Evolutionary conservation across 2,888 invertebrate species (phyloP).

Genomic region (Clostera curtula): DNA sequence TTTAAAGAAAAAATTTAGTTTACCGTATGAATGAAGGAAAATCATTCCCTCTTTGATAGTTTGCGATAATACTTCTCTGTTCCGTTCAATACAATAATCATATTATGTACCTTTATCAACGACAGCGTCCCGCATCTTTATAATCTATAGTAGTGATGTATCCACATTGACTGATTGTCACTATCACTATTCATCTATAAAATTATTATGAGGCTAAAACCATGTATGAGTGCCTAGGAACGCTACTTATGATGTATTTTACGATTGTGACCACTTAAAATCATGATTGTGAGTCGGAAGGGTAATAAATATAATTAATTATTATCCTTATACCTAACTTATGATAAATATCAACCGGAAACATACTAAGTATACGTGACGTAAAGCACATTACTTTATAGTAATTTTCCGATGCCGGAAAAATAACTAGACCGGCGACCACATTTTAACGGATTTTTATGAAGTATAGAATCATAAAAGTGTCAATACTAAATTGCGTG

Average conservation of each 20-base stretch:
- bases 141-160: constrained; percentile 38
- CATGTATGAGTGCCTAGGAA: constrained; percentile 68
- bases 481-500: neutral
- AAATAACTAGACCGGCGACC: neutral
- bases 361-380: constrained; percentile 17
- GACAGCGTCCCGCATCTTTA: constrained; percentile 29
- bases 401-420: neutral
- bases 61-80: constrained; percentile 21
- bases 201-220: constrained; percentile 56
- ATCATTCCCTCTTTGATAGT: constrained; percentile 11
- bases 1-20: too few relatives aligned
- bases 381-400: neutral
- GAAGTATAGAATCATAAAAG: constrained; percentile 6
- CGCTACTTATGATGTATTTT: constrained; percentile 69
- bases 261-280: constrained; percentile 63
- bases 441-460: constrained; percentile 7
- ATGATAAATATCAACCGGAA: constrained; percentile 34
- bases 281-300: constrained; percentile 70
- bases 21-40: too few relatives aligned
- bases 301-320: constrained; percentile 54
- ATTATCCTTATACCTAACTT: constrained; percentile 51
- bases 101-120: constrained; percentile 16
- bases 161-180: constrained; percentile 45
- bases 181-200: constrained; percentile 37
- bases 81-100: constrained; percentile 15